phyloP scores from a whole-genome alignment of 2,113 vertebrate species.

The Pangasianodon hypophthalmus region DNA sequence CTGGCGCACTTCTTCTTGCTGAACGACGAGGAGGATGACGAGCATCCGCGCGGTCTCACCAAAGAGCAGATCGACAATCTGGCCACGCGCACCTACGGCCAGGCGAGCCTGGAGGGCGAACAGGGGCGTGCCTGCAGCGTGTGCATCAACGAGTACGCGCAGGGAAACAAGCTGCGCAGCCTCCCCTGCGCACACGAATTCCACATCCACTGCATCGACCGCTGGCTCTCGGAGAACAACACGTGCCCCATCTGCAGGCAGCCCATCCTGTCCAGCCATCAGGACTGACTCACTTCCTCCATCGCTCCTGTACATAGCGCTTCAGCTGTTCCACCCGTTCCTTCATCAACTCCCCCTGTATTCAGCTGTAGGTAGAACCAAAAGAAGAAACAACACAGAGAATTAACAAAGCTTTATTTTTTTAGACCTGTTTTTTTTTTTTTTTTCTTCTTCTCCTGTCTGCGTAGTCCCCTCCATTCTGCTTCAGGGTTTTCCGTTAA shows the following conservation, averaged over 20 bases:
- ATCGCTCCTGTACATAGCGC: conserved; percentile 74
- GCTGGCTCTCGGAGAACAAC: conserved; percentile 96
- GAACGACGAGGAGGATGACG: conserved; percentile 84
- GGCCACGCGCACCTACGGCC: conserved; percentile 88
- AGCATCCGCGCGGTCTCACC: conserved; percentile 86
- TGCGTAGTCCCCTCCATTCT: conserved; percentile 36
- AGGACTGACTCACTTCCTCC: conserved; percentile 67
- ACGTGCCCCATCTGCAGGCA: conserved; percentile 94
- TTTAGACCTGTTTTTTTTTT: conserved; percentile 70
- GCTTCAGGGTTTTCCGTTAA: conserved; percentile 58
- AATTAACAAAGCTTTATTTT: conserved; percentile 82
- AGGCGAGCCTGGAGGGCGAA: conserved; percentile 80
- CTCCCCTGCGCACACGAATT: conserved; percentile 93
- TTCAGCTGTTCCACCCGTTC: conserved; percentile 68
- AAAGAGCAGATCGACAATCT: conserved; percentile 99
- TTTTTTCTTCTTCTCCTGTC: conserved; percentile 38
- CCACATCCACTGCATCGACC: conserved; percentile 95
- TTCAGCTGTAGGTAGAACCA: conserved; percentile 71
- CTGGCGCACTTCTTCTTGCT: conserved; percentile 92
- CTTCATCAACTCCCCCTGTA: conserved; percentile 64
- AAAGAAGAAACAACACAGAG: conserved; percentile 70
- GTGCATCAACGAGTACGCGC: conserved; percentile 92
- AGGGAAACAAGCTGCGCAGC: conserved; percentile 91
- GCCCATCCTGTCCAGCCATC: conserved; percentile 78
- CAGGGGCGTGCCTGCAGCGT: conserved; percentile 87